Conservation (phyloP, 2,888 invertebrate species). For the Chironomus tentans region DNA sequence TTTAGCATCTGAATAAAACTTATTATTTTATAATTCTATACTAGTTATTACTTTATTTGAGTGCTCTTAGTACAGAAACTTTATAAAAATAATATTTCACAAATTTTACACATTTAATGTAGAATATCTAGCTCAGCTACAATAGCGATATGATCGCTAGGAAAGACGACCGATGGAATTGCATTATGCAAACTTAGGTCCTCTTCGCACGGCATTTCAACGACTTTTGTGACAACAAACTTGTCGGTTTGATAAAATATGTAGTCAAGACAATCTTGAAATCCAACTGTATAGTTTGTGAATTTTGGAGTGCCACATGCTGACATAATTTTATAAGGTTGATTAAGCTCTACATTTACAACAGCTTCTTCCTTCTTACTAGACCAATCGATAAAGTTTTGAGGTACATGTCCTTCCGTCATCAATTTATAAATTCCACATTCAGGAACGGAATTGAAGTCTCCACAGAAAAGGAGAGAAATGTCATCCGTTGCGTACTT, state of each 20-base stretch:
- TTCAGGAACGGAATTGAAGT: slow-evolving; percentile 83
- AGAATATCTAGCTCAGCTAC: slow-evolving; percentile 51
- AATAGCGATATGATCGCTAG: slow-evolving; percentile 89
- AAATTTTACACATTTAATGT: neutral
- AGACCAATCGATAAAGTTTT: slow-evolving; percentile 62
- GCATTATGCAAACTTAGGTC: slow-evolving; percentile 65
- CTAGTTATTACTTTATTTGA: neutral
- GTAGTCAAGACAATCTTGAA: slow-evolving; percentile 84
- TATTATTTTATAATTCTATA: too few relatives aligned
- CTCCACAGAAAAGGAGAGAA: slow-evolving; percentile 75
- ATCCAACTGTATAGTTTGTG: slow-evolving; percentile 75
- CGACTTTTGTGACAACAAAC: slow-evolving; percentile 56
- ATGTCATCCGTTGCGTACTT: slow-evolving; percentile 43
- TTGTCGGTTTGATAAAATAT: slow-evolving; percentile 69
- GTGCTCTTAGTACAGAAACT: neutral
- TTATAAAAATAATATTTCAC: neutral
- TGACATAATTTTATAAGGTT: slow-evolving; percentile 57
- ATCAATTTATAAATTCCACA: slow-evolving; percentile 73
- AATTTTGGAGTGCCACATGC: slow-evolving; percentile 76
- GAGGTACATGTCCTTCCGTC: slow-evolving; percentile 56
- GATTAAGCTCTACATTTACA: slow-evolving; percentile 51
- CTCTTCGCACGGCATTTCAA: slow-evolving; percentile 72
- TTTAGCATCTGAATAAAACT: too few relatives aligned
- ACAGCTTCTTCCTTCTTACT: slow-evolving; percentile 60
- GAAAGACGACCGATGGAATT: slow-evolving; percentile 80